Evolutionary conservation across 2,888 invertebrate species (phyloP), one percentile per base, ranked within the genome.

Genomic region (Melanophora roralis): DNA sequence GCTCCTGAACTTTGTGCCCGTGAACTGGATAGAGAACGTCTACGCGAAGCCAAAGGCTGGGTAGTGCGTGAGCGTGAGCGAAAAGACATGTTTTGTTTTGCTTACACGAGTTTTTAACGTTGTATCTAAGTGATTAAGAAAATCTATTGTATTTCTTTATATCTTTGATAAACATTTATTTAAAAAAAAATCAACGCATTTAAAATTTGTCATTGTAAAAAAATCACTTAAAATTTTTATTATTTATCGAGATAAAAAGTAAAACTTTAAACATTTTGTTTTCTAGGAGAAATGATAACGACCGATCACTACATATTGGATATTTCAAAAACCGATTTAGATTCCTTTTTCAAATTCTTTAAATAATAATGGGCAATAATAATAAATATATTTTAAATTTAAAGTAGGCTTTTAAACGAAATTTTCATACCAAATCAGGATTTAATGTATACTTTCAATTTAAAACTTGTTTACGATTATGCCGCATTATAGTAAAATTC

Each of bases 21-120:
- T 0, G 92, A 91, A 71, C 91, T 92, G 88, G 88, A 93, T 75
- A 86, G 90, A 86, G 86, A 93, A 88, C 83, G 92, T 87, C 89
- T 86, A 55, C 84, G 92, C 53, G 86, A 84, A 84, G 86, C 90
- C 88, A n/a, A 90, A 84, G 76, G 90, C 38, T 86, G 84, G 79
- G 83, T 85, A n/a, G 85, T 88, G 87, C 85, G 89, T 82, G 90
- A 82, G 78, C 89, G 88, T 81, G 90, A 89, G 65, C 90, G 90
- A 85, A 90, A 90, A 67, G 90, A 90, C 90, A 90, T 90, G 67
- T 69, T 65, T 65, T 65, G 59, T 16, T 21, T 12, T 47, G n/a
- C 43, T n/a, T 53, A 12, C 36, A 43, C 11, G 3, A 45, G 12
- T 9, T 55, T 14, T 23, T 49, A 47, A 3, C 4, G 32, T 34